Base-by-base conservation (phyloP, 2,888 invertebrate genomes). In the Heliothis peltigera region DNA sequence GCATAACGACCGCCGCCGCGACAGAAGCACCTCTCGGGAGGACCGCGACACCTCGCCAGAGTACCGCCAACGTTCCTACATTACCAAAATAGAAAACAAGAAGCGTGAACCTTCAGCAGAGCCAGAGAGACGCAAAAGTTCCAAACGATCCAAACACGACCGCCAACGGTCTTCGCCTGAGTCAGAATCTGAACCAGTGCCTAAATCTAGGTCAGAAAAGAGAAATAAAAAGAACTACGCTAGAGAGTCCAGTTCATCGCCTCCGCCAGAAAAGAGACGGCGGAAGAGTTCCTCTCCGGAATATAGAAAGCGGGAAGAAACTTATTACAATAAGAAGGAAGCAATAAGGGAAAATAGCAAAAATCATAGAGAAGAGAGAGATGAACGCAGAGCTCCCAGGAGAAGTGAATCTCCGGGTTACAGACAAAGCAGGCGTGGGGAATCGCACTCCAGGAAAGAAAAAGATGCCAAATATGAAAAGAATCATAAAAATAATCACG, bases 31-130 rank as follows among this genome's bases (percentile, higher is more conserved):
- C 32, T 10, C 91, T 0, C 59, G 73, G 0, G 87, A 88, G 3
- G 81, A 85, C 0, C 78, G 83, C 1, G 86, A 88, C 46, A 75
- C 84, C 0, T 92, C 93, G 1, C 89, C 91, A 0, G 91, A 90
- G 32, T 81, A 83, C 46, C 84, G 80, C 32, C 91, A 90, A 17
- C 87, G 87, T 54, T 93, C 93, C 1, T 88, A 88, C 71, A 91
- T 92, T 47, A 91, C 91, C 49, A 93, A 92, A 81, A 74, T 92
- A 42, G 88, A 89, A 17, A 91, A 92, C 74, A 91, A 85, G 63
- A 87, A 77, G 47, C 84, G 87, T 4, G 91, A 90, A 51, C 72
- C 87, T 0, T 87, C 89, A 0, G 91, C 90, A 8, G 83, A 79
- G 1, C 70, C 70, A 0, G 90, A 90, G 2, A 86, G 79, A 42